These are phyloP conservation scores for Sepioteuthis lessoniana DNA, from an alignment of 2,888 invertebrate genomes.

Conservation along the genomic window DNA sequence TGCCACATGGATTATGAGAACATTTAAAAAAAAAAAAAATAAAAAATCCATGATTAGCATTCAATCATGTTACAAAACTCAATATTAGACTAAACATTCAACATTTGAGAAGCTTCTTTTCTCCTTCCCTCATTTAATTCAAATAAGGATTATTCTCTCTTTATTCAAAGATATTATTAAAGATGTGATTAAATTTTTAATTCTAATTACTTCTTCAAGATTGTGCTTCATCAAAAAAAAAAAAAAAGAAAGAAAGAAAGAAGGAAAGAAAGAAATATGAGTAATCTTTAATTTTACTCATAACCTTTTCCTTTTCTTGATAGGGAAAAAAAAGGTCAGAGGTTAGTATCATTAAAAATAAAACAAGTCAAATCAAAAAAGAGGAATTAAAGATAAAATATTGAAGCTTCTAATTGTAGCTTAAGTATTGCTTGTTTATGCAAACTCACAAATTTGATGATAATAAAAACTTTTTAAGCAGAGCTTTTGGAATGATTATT, in stretches of 20 bases:
- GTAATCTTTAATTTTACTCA: not conserved
- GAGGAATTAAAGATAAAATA: not conserved
- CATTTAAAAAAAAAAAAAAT: accelerated
- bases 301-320: not conserved
- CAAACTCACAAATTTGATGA: not conserved
- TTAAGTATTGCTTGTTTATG: not conserved
- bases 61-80: not conserved
- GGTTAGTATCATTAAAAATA: too few species aligned
- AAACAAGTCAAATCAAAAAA: not conserved
- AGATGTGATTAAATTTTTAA: not conserved
- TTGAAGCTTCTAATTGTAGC: not conserved
- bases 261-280: not conserved
- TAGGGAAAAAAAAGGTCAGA: not conserved
- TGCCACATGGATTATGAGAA: not conserved
- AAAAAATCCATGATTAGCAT: too few species aligned
- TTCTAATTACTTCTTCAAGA: not conserved
- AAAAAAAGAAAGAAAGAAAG: not conserved
- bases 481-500: too few species aligned
- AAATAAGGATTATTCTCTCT: not conserved
- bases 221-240: not conserved
- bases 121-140: not conserved
- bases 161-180: not conserved
- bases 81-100: not conserved
- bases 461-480: not conserved
- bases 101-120: not conserved